Base-by-base conservation (phyloP, 2,113 vertebrate genomes). In the Microcebus ravelobensis region DNA sequence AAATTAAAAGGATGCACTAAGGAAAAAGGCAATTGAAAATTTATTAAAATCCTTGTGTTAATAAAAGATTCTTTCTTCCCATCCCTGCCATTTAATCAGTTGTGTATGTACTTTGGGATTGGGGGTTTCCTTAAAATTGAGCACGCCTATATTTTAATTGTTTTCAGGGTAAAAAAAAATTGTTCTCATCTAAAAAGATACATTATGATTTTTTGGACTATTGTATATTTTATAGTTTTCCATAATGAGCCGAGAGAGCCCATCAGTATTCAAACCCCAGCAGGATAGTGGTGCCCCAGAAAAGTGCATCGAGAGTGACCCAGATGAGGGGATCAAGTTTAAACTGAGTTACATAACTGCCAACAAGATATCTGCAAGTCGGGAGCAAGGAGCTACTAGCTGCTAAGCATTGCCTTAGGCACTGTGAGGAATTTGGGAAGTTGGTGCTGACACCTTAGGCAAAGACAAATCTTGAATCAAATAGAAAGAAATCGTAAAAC, bases 271-370 rank as follows among this genome's bases (percentile, higher is more conserved):
- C 67, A 97, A 95, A 94, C 61, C 48, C 92, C 90, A 70, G 90
- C 93, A 95, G 92, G 82, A 83, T 12, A 59, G 85, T 5, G 23
- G 17, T 94, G 94, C 39, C 95, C 96, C 85, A 97, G 96, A 98
- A 96, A 97, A 96, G 63, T 21, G 11, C 42, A 55, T 39, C 83
- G 67, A 67, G 45, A 45, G 88, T 71, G 88, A 96, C 96, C 97
- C 95, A 95, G 23, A 96, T 83, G 68, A 79, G 82, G 55, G 50
- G 36, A 45, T 71, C 27, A 52, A 57, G 52, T 57, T 86, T 13
- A 83, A 77, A 23, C 27, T 23, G 3, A 15, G 25, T 94, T 88
- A 57, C 13, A 25, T 63, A 95, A 96, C 65, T 15, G 2, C 31
- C 65, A 31, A 88, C 17, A 57, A 83, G 48, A 11, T 61, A 11